phyloP scores from a whole-genome alignment of 2,888 invertebrate species.

The Tachystola acroxantha region DNA sequence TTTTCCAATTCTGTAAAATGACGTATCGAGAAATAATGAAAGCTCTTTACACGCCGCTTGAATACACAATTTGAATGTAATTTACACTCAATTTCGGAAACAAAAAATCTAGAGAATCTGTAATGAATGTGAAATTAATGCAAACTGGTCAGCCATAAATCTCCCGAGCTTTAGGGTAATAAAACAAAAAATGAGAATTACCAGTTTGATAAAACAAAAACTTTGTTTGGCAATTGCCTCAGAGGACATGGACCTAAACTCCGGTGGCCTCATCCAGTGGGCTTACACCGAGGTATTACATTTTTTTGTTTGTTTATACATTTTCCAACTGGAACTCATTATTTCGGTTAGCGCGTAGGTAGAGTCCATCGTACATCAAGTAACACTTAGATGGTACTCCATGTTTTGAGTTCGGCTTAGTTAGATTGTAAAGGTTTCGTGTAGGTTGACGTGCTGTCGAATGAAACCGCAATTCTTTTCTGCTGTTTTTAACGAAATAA shows the following conservation, averaged over 20 bases:
- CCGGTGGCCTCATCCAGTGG: conserved; percentile 26
- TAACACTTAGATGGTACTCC: too few relatives aligned
- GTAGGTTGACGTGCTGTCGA: too few relatives aligned
- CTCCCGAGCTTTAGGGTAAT: conserved; percentile 62
- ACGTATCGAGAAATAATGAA: not conserved
- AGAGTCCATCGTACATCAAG: not conserved
- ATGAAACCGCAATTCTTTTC: too few relatives aligned
- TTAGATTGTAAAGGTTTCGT: too few relatives aligned
- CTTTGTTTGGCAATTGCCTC: conserved; percentile 64
- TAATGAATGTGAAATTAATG: conserved; percentile 74
- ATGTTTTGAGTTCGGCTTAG: too few relatives aligned
- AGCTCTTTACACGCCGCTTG: conserved; percentile 22
- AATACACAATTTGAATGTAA: conserved; percentile 35
- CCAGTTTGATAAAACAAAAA: conserved; percentile 73
- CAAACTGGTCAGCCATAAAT: conserved; percentile 70
- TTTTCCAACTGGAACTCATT: conserved; percentile 25
- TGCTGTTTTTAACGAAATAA: too few relatives aligned
- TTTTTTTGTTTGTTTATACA: conserved; percentile 35
- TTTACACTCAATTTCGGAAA: conserved; percentile 41
- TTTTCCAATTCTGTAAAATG: not conserved
- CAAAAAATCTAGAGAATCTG: conserved; percentile 50
- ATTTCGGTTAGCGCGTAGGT: conserved; percentile 7
- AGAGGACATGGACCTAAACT: conserved; percentile 41
- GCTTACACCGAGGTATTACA: conserved; percentile 37
- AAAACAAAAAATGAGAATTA: conserved; percentile 73